These are phyloP conservation scores for Leucozona laternaria DNA, from an alignment of 2,888 invertebrate genomes.

Conservation along the genomic window DNA sequence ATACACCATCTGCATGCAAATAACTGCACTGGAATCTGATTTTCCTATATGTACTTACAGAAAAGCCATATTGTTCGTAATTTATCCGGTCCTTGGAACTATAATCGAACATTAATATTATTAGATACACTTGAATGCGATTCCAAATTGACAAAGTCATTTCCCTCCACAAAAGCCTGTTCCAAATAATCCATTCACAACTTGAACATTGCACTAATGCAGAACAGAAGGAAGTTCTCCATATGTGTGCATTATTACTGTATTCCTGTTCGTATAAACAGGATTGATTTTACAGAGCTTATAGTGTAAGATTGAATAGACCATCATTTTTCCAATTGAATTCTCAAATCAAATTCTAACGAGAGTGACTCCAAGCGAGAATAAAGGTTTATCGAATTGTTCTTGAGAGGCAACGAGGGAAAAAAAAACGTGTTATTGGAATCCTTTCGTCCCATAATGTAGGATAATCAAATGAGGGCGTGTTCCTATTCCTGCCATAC, in stretches of 20 bases:
- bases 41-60: constrained; percentile 28
- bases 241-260: not conserved
- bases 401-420: not conserved
- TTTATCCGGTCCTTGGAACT: constrained; percentile 31
- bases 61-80: constrained; percentile 20
- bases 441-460: constrained; percentile 58
- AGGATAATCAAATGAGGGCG: constrained; percentile 67
- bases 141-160: constrained; percentile 55
- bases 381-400: constrained; percentile 24
- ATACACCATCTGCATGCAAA: not conserved
- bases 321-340: constrained; percentile 41
- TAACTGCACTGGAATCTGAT: constrained; percentile 23
- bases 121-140: constrained; percentile 76
- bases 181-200: constrained; percentile 22
- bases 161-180: constrained; percentile 35
- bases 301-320: constrained; percentile 6
- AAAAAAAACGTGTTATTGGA: constrained; percentile 54
- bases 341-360: constrained; percentile 48
- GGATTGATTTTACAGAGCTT: constrained; percentile 30
- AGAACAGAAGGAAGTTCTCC: not conserved
- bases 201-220: not conserved
- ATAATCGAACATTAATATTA: constrained; percentile 80
- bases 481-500: constrained; percentile 61
- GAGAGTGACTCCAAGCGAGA: constrained; percentile 21
- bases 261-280: constrained; percentile 4